Evolutionary conservation across 2,113 vertebrate species (phyloP).

Genomic region (Casuarius casuarius): DNA sequence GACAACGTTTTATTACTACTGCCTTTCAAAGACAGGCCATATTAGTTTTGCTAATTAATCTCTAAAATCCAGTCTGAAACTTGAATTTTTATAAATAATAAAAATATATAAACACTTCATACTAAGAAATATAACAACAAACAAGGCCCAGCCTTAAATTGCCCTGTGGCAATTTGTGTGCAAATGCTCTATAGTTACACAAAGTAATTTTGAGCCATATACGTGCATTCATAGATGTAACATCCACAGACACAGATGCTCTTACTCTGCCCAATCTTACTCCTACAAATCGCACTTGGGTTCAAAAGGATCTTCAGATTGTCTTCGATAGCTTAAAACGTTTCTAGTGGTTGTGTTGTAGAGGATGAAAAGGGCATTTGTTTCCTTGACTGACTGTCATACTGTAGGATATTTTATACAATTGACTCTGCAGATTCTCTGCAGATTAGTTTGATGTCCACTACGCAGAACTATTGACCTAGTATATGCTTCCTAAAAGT

Average conservation of each 20-base stretch:
- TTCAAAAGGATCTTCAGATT: slow-evolving; percentile 33
- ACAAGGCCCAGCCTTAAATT: background rate
- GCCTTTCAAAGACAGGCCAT: background rate
- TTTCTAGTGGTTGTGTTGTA: background rate
- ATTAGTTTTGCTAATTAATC: background rate
- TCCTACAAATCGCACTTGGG: background rate
- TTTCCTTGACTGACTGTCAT: background rate
- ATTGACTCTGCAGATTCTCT: background rate
- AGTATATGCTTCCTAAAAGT: background rate
- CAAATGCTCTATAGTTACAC: background rate
- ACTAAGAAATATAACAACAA: background rate
- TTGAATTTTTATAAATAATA: background rate
- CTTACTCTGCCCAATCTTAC: background rate
- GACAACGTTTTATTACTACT: background rate
- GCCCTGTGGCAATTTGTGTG: background rate
- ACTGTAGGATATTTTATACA: background rate
- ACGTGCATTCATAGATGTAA: background rate
- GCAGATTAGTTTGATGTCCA: background rate
- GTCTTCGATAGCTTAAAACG: slow-evolving; percentile 24
- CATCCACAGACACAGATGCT: slow-evolving; percentile 7
- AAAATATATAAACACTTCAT: slow-evolving; percentile 6
- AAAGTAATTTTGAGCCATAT: slow-evolving; percentile 21
- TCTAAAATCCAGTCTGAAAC: slow-evolving; percentile 2
- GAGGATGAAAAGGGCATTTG: background rate
- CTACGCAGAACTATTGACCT: background rate